These are phyloP conservation scores for Sipunculus nudus DNA, from an alignment of 2,888 invertebrate genomes.

Conservation along the genomic window DNA sequence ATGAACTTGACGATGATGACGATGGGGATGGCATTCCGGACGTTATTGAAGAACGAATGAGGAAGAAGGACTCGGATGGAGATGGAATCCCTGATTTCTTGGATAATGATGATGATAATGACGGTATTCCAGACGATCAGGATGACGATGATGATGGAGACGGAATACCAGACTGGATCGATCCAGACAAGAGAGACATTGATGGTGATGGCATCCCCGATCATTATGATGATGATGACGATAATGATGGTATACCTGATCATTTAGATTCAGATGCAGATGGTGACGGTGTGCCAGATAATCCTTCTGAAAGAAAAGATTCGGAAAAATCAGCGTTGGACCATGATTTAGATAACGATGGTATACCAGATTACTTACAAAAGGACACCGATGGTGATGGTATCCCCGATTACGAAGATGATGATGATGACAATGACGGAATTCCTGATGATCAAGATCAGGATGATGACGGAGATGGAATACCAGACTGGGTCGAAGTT, in stretches of 20 bases:
- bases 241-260: slow-evolving; percentile 49
- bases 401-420: slow-evolving; percentile 46
- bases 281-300: slow-evolving; percentile 38
- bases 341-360: slow-evolving; percentile 40
- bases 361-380: slow-evolving; percentile 33
- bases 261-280: slow-evolving; percentile 39
- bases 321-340: slow-evolving; percentile 24
- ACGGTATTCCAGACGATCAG: slow-evolving; percentile 38
- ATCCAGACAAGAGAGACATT: slow-evolving; percentile 18
- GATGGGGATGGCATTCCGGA: slow-evolving; percentile 60
- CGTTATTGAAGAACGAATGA: slow-evolving; percentile 40
- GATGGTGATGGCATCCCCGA: slow-evolving; percentile 44
- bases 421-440: slow-evolving; percentile 21
- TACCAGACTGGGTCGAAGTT: slow-evolving; percentile 26
- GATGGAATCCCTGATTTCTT: slow-evolving; percentile 49
- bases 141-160: slow-evolving; percentile 32
- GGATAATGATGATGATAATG: slow-evolving; percentile 38
- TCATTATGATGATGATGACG: slow-evolving; percentile 36
- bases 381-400: slow-evolving; percentile 53
- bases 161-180: slow-evolving; percentile 37
- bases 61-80: slow-evolving; percentile 47
- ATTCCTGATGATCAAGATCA: slow-evolving; percentile 14
- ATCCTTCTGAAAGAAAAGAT: slow-evolving; percentile 20
- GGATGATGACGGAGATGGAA: slow-evolving; percentile 32
- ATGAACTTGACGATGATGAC: slow-evolving; percentile 47